Base-by-base conservation (phyloP, 2,113 vertebrate species). In the Riparia riparia region DNA sequence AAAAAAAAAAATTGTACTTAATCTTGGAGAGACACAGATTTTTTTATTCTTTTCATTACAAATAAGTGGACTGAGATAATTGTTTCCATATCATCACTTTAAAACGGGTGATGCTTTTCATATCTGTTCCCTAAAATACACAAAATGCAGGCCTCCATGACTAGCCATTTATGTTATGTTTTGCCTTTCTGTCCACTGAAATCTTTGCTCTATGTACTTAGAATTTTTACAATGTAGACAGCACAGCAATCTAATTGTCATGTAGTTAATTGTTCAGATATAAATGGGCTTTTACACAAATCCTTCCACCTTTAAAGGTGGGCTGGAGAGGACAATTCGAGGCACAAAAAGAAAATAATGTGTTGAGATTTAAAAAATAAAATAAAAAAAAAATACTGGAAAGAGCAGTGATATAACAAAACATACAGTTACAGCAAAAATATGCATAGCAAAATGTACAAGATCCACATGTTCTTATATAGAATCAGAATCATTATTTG, bases 341-440 rank as follows among this genome's bases (percentile, higher is more conserved):
- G 32, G 3, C 26, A 37, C 6, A 61, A 61, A 69, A 69, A 4
- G 2, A 32, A 39, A 53, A 53, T 45, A 10, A 53, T 14, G 3
- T 4, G 5, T 11, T 78, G 16, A 53, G n/a, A 45, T 39, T n/a
- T 6, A 57, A 45, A 45, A 15, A 68, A n/a, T n/a, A n/a, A 77
- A 66, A 42, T 50, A 2, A 17, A 53, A 53, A 16, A 51, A 28
- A 28, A 50, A 50, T 39, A 44, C 32, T 61, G 18, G 12, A 60
- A 39, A 45, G 12, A 45, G 7, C 34, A 70, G 16, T 20, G 6
- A 54, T 44, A 24, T 29, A n/a, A 69, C 16, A n/a, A 70, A 47
- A 14, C 0, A 0, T 39, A 7, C 1, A 28, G 9, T 54, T 47
- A 47, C 5, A 47, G 12, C 28, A 70, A 63, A 53, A 79, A 20